Base-by-base conservation (phyloP, 2,797 vertebrate species). In the Hybognathus amarus region DNA sequence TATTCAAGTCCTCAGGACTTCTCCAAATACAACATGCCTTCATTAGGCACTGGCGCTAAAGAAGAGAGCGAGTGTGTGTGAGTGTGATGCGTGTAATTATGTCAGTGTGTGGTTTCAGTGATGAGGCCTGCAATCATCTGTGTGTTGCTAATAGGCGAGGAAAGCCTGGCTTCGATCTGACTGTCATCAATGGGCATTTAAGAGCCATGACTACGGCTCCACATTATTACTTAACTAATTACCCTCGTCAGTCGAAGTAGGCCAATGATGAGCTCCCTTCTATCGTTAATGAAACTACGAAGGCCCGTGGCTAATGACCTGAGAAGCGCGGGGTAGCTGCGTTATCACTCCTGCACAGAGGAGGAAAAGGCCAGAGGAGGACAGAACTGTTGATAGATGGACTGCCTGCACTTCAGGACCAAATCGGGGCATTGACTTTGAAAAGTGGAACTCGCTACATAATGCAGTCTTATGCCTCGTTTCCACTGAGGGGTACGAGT, bases 151-250 rank as follows among this genome's bases (percentile, higher is more conserved):
- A 88, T 87, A 84, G 89, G 83, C 67, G 54, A 80, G 87, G 88
- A 89, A 87, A 87, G 85, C 80, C 78, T 45, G 20, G 77, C 54
- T 79, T 77, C 84, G 79, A 85, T 86, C 83, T 67, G 80, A 83
- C 87, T 83, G 83, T 87, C 88, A 88, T 89, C 89, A 90, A 86
- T 83, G 83, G 80, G 71, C 83, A 82, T 86, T 86, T 87, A 89
- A 88, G 86, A 87, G 80, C 87, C 82, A 80, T 66, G 87, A 79
- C 79, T 87, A 85, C 80, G 78, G 80, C 87, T 88, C 69, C 82
- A 85, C 85, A 87, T 89, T 90, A 89, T 89, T 88, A 90, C 89
- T 90, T 87, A 88, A 87, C 87, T 91, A 91, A 91, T 91, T 91
- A 89, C 84, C 87, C 79, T 83, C 80, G 85, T 77, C 79, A 87